Conservation (phyloP, 2,888 invertebrate genomes). For the Trissolcus brochymenae region DNA sequence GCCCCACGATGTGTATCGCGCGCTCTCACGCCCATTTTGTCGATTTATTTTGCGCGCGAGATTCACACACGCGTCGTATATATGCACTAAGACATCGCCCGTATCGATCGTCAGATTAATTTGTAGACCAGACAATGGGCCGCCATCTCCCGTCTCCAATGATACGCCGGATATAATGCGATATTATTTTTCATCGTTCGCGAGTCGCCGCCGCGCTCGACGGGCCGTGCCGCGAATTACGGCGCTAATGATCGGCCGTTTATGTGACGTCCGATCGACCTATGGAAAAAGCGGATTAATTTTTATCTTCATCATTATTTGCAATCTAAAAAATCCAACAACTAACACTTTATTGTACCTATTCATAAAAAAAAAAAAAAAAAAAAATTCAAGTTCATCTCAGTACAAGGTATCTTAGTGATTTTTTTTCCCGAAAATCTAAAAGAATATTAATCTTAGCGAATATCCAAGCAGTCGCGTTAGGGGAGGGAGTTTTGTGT, state of each 20-base stretch:
- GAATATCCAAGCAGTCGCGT: too few relatives aligned
- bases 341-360: too few relatives aligned
- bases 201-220: conserved; percentile 25
- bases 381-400: too few relatives aligned
- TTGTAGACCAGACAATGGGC: conserved; percentile 76
- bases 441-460: too few relatives aligned
- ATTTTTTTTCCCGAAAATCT: too few relatives aligned
- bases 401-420: too few relatives aligned
- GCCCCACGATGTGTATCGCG: conserved; percentile 36
- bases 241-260: conserved; percentile 33
- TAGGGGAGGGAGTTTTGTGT: too few relatives aligned
- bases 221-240: conserved; percentile 20
- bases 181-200: conserved; percentile 65
- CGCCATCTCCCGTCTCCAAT: conserved; percentile 71
- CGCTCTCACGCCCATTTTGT: conserved; percentile 61
- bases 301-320: too few relatives aligned
- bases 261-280: too few relatives aligned
- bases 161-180: conserved; percentile 68
- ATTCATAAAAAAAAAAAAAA: too few relatives aligned
- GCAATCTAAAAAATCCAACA: too few relatives aligned
- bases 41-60: conserved; percentile 69
- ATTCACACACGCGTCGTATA: conserved; percentile 62
- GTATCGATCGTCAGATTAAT: conserved; percentile 75
- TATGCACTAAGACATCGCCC: conserved; percentile 64
- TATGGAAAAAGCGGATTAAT: too few relatives aligned